A percentile compares a stretch with the other conserved stretches of the same genome.
Conservation (phyloP, 2,113 vertebrate genomes). For the Catharus minimus region DNA sequence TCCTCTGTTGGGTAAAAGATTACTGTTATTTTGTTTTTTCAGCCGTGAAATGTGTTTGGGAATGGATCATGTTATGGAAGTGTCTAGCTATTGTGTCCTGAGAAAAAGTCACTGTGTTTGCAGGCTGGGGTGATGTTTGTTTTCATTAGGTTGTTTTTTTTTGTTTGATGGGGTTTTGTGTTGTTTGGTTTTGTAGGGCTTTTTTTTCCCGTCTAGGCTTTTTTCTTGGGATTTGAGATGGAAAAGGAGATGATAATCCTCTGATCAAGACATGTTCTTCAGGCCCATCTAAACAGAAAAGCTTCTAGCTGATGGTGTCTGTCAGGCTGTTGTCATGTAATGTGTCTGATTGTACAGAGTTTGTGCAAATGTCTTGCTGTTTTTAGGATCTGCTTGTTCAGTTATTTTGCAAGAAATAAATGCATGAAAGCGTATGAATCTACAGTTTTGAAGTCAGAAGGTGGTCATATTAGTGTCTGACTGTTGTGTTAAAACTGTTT, state of each 20-base stretch:
- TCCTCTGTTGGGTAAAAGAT: not conserved
- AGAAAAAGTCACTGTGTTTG: not conserved
- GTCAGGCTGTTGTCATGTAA: not conserved
- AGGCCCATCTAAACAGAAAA: not conserved
- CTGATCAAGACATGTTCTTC: not conserved
- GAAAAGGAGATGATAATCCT: not conserved
- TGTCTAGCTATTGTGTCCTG: not conserved
- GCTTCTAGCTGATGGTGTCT: not conserved
- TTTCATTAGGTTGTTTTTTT: not conserved
- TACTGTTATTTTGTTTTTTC: not conserved
- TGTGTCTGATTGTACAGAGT: not conserved
- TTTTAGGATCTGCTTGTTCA: not conserved
- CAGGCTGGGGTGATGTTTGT: fast-evolving
- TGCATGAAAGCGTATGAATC: not conserved
- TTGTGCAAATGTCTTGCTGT: not conserved
- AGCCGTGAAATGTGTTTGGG: not conserved
- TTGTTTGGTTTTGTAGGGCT: not conserved
- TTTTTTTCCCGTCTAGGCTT: not conserved
- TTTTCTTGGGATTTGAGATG: not conserved
- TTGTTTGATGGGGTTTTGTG: not conserved
- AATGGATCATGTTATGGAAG: not conserved
- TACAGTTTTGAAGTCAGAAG: not conserved
- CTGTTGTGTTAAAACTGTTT: not conserved
- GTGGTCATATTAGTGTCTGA: not conserved
- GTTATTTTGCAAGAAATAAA: not conserved